Percentiles rank a stretch among this genome's conserved stretches.
phyloP scores from a whole-genome alignment of 2,113 vertebrate genomes.

The Aspiorhynchus laticeps region DNA sequence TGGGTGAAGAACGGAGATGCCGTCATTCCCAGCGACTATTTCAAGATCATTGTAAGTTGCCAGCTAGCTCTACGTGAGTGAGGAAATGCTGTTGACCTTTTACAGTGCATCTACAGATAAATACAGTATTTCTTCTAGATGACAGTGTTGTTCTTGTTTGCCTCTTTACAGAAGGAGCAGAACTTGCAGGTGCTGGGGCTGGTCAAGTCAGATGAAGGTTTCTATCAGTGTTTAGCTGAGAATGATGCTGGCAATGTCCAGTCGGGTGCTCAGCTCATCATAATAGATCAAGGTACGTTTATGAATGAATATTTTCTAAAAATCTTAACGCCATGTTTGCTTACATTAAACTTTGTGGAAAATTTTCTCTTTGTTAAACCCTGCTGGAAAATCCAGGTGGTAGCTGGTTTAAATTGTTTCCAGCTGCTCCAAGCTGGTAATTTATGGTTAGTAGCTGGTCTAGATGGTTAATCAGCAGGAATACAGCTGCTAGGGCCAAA shows the following conservation, averaged over 20 bases:
- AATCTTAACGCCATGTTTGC: not conserved
- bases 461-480: not conserved
- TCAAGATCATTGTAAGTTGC: constrained; percentile 91
- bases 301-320: not conserved
- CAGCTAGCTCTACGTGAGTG: not conserved
- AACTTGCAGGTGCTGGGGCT: constrained; percentile 96
- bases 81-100: not conserved
- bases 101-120: not conserved
- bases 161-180: constrained; percentile 86
- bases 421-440: not conserved
- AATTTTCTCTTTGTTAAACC: not conserved
- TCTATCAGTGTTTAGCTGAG: constrained; percentile 97
- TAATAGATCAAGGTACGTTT: constrained; percentile 91
- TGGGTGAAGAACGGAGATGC: constrained; percentile 98
- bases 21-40: constrained; percentile 98
- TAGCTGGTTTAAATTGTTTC: not conserved
- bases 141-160: not conserved
- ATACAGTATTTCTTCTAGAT: not conserved
- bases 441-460: not conserved
- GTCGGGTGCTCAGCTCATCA: constrained; percentile 93
- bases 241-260: constrained; percentile 94
- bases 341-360: not conserved
- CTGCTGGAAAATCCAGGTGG: not conserved
- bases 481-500: not conserved
- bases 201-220: constrained; percentile 97